A percentile compares a stretch with the other conserved stretches of the same genome.
These are phyloP conservation scores for Diloba caeruleocephala DNA, from an alignment of 2,888 invertebrate genomes.

Conservation along the genomic window DNA sequence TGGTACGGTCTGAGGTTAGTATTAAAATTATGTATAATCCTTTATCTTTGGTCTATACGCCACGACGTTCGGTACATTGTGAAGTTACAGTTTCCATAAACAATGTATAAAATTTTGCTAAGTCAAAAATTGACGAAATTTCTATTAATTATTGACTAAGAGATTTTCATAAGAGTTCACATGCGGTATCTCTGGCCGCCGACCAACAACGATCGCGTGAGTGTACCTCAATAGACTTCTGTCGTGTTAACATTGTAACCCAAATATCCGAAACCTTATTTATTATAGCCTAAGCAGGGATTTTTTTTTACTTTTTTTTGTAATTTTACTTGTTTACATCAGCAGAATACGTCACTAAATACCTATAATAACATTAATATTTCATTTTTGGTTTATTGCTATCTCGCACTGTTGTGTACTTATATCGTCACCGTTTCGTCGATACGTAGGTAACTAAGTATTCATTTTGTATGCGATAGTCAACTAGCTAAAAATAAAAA, in stretches of 20 bases:
- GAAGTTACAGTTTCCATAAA: constrained; percentile 84
- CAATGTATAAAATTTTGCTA: constrained; percentile 89
- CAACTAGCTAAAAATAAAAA: constrained; percentile 89
- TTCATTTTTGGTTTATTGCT: constrained; percentile 89
- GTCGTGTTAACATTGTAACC: constrained; percentile 81
- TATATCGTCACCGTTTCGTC: constrained; percentile 62
- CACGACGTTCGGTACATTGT: constrained; percentile 82
- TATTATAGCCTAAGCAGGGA: constrained; percentile 85
- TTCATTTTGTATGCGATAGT: constrained; percentile 81
- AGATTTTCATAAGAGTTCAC: constrained; percentile 88
- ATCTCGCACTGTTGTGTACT: constrained; percentile 80
- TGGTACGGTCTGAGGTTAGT: constrained; percentile 88
- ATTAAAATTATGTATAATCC: constrained; percentile 84
- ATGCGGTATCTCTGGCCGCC: constrained; percentile 77
- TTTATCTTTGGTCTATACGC: constrained; percentile 87
- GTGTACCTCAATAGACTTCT: constrained; percentile 77
- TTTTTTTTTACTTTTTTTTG: constrained; percentile 83
- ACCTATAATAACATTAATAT: constrained; percentile 86
- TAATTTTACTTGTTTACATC: constrained; percentile 86
- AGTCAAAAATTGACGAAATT: constrained; percentile 89
- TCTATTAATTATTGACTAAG: constrained; percentile 88
- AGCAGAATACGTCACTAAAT: constrained; percentile 87
- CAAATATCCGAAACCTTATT: constrained; percentile 85
- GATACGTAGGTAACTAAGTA: constrained; percentile 77
- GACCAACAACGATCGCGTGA: constrained; percentile 68